Base-by-base conservation (phyloP, 2,113 vertebrate genomes). In the Aphelocoma coerulescens region DNA sequence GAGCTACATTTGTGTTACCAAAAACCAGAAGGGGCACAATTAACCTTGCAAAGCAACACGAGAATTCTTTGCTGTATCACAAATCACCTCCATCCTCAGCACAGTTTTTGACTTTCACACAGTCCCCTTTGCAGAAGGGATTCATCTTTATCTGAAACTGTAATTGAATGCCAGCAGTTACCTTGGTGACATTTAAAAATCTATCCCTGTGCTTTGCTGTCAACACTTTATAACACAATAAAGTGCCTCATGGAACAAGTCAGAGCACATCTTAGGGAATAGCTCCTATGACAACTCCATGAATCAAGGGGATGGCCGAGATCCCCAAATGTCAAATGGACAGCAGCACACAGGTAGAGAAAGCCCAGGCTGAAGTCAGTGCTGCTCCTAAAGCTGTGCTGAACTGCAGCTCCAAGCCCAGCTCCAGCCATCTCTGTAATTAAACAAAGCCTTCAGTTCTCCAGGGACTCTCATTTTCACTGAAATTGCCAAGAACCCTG, bases 281-380 rank as follows among this genome's bases (percentile, higher is more conserved):
- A 96, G 97, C 98, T 98, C 96, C 98, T 98, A 94, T 98, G 98
- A 97, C 98, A 97, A 98, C 97, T 92, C 41, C 48, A 81, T 84
- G 95, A 94, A 88, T 69, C 89, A 94, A 94, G 82, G 86, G 86
- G 67, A 76, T 58, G 76, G 51, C 59, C 93, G 73, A 93, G 93
- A 93, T 82, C 71, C 89, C 88, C 85, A 95, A 96, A 94, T 94
- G 91, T 88, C 97, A 96, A 81, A 72, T 32, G 89, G 73, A 85
- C 88, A 78, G 65, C 4, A 69, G 83, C 39, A 32, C 1, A 3
- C 59, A 28, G 86, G 78, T 41, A 61, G 51, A 77, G 86, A 43
- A 78, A 88, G 61, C 2, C 41, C 9, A 44, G 43, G 72, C 63
- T 71, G 76, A 30, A 84, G 43, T 9, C 72, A 61, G 49, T 3